These are phyloP conservation scores for Agrochola lota DNA, from an alignment of 2,888 invertebrate species.

Conservation along the genomic window DNA sequence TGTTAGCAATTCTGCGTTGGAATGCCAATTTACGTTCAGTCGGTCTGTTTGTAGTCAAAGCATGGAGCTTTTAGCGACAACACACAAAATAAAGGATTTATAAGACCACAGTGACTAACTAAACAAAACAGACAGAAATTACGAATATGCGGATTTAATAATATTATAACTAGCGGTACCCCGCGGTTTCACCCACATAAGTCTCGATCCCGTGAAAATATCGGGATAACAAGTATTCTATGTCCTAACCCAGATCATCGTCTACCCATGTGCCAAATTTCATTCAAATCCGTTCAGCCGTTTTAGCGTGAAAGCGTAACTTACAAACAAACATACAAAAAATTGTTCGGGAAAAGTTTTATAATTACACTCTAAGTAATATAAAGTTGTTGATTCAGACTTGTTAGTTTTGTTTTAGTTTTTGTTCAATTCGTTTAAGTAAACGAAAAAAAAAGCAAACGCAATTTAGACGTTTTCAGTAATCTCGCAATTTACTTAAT, in stretches of 20 bases:
- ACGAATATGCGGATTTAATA: slow-evolving; percentile 69
- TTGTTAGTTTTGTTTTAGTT: slow-evolving; percentile 13
- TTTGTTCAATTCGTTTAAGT: neutral
- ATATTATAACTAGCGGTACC: slow-evolving; percentile 37
- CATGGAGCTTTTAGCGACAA: slow-evolving; percentile 37
- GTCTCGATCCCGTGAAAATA: too few species aligned
- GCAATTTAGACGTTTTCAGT: neutral
- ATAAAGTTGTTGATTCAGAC: neutral
- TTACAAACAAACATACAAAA: too few species aligned
- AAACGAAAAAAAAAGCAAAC: neutral
- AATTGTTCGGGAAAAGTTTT: neutral
- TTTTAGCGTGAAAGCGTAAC: too few species aligned
- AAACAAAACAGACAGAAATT: slow-evolving; percentile 59
- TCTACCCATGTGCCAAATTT: too few species aligned
- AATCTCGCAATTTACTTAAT: neutral
- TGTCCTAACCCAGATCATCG: too few species aligned
- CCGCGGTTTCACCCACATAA: too few species aligned
- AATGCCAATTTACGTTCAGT: slow-evolving; percentile 40
- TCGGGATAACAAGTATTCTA: too few species aligned
- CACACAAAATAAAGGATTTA: slow-evolving; percentile 40
- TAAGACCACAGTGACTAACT: slow-evolving; percentile 42
- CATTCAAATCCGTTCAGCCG: too few species aligned
- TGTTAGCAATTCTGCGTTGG: slow-evolving; percentile 30
- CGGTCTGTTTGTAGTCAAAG: slow-evolving; percentile 32
- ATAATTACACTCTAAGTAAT: neutral